phyloP scores from a whole-genome alignment of 1,140 invertebrate genomes.

The Euglossa dilemma region DNA sequence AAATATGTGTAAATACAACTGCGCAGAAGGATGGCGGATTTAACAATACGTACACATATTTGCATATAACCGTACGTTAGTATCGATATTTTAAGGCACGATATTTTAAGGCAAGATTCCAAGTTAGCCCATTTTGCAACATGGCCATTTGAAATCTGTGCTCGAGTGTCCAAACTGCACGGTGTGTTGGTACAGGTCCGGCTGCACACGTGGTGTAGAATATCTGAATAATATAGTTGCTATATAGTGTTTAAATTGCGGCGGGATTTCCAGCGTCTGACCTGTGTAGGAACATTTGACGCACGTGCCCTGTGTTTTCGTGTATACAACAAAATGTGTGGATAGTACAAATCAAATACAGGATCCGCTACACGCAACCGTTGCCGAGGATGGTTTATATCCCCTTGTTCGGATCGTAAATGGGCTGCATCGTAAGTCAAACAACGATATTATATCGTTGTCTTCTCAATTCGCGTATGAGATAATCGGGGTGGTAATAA shows the following conservation, averaged over 20 bases:
- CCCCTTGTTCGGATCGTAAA: background rate
- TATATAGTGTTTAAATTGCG: background rate
- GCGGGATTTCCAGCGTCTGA: background rate
- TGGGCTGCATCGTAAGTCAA: background rate
- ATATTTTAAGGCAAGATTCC: background rate
- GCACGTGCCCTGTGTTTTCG: background rate
- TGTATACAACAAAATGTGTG: conserved; percentile 1
- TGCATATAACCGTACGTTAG: too few relatives aligned
- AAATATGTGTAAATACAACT: too few relatives aligned
- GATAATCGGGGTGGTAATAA: background rate
- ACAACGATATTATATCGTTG: background rate
- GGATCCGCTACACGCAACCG: background rate
- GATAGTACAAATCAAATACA: background rate
- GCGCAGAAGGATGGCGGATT: too few relatives aligned
- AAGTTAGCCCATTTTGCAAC: background rate
- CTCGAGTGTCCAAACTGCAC: background rate
- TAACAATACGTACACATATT: too few relatives aligned
- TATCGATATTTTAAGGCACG: too few relatives aligned
- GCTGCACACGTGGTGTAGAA: background rate
- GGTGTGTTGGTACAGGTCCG: too few relatives aligned
- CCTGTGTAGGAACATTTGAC: conserved; percentile 12
- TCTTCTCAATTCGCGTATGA: background rate
- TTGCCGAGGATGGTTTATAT: background rate
- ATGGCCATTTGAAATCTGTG: background rate
- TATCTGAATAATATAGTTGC: conserved; percentile 6